Base-by-base conservation (phyloP, 2,888 invertebrate genomes). In the Phlogophora meticulosa region DNA sequence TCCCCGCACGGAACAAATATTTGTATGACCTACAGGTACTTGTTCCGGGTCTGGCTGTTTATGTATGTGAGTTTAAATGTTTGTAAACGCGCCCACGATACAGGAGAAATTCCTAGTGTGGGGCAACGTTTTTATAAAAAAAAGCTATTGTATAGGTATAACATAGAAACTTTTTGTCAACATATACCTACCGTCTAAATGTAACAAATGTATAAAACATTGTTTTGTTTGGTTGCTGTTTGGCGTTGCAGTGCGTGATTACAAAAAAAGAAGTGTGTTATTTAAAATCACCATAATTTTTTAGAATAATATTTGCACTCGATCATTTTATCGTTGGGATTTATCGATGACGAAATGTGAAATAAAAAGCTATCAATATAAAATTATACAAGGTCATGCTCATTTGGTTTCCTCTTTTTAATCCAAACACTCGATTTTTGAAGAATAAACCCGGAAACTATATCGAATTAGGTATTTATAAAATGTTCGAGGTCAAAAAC, bases 401-500 rank as follows among this genome's bases (percentile, higher is more conserved):
- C 9, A 48, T 57, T 57, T 28, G 9, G n/a, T n/a, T n/a, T n/a
- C n/a, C n/a, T 48, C n/a, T 38, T 24, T 20, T 48, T 17, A 15
- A 46, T 43, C n/a, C 1, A 59, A 77, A 43, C 22, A 56, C 51
- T 64, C 13, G 7, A 63, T 36, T 67, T 51, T 55, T 63, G 2
- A 34, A 40, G 15, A 57, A 36, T 40, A 42, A 1, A 58, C 43
- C 56, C 49, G 74, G 68, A 76, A 51, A 40, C 7, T 36, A 42
- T 22, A 32, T 52, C 13, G 1, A 62, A 49, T 20, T 3, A 42
- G 22, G 34, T 10, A 15, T 65, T 28, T 11, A 60, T n/a, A 59
- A 24, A 62, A 56, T n/a, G 9, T 7, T 34, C 4, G 13, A 63
- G 53, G 51, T 46, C 32, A 62, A 36, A 40, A 24, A 4, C 4